Evolutionary conservation across 2,113 vertebrate species (phyloP).

Genomic region (Cyprinodon tularosa): DNA sequence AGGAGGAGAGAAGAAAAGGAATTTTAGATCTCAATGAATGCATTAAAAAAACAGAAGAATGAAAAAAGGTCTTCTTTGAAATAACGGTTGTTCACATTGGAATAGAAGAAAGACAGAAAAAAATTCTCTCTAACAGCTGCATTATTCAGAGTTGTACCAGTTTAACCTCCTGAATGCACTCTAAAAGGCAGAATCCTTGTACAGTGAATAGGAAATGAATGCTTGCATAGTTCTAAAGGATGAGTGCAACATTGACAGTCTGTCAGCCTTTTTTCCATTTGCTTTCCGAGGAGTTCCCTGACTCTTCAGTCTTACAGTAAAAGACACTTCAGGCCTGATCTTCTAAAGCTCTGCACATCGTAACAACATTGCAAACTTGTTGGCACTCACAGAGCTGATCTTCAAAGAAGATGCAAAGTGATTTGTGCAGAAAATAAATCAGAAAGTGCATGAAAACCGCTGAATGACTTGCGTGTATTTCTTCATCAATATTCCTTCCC

Average conservation of each 20-base stretch:
- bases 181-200: slow-evolving; percentile 35
- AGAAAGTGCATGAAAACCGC: too few species aligned
- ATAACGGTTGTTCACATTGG: slow-evolving; percentile 18
- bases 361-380: too few species aligned
- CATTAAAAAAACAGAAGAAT: slow-evolving; percentile 2
- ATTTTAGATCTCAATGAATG: slow-evolving; percentile 12
- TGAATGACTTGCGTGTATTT: too few species aligned
- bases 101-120: slow-evolving; percentile 26
- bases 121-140: slow-evolving; percentile 20
- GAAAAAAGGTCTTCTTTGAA: slow-evolving; percentile 12
- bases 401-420: too few species aligned
- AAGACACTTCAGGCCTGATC: background rate
- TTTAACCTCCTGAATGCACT: slow-evolving; percentile 23
- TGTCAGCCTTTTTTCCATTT: slow-evolving; percentile 20
- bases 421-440: too few species aligned
- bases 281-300: slow-evolving; percentile 28
- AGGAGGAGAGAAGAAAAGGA: background rate
- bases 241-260: slow-evolving; percentile 37
- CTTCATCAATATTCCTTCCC: too few species aligned
- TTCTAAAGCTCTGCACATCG: too few species aligned
- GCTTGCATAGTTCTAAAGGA: slow-evolving; percentile 23
- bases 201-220: slow-evolving; percentile 38
- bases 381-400: too few species aligned
- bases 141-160: slow-evolving; percentile 29
- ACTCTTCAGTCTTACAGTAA: slow-evolving; percentile 31